A percentile compares a stretch with the other conserved stretches of the same genome.
phyloP scores from a whole-genome alignment of 1,140 invertebrate species.

The Polypedilum vanderplanki region DNA sequence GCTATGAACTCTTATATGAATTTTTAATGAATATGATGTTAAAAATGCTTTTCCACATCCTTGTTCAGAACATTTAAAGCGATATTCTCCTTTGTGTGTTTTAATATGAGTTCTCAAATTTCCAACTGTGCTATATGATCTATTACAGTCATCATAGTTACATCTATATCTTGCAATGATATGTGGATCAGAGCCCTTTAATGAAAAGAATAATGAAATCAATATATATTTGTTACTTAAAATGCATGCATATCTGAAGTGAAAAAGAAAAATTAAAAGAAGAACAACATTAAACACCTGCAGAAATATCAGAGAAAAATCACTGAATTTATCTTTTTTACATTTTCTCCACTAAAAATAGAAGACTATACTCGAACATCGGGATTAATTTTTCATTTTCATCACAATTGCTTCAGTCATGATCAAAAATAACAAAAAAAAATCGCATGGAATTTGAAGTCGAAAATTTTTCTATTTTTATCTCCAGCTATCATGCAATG shows the following conservation, averaged over 20 bases:
- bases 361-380: no score
- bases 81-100: slow-evolving; percentile 92
- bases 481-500: no score
- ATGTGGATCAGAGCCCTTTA: neutral
- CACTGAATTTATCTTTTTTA: no score
- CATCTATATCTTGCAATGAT: slow-evolving; percentile 61
- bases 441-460: no score
- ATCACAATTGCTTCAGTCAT: no score
- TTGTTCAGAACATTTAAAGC: slow-evolving; percentile 82
- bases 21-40: slow-evolving; percentile 90
- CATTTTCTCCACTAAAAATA: no score
- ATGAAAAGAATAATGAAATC: neutral
- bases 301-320: neutral
- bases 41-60: slow-evolving; percentile 89
- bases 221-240: neutral
- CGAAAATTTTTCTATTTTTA: no score
- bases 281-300: neutral
- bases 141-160: slow-evolving; percentile 79
- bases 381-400: no score
- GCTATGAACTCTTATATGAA: slow-evolving; percentile 90
- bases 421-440: no score
- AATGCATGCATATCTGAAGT: neutral
- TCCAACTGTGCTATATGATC: slow-evolving; percentile 89
- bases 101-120: slow-evolving; percentile 93
- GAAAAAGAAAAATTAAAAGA: neutral